Percentiles rank a stretch among this genome's conserved stretches.
Conservation (phyloP, 2,113 vertebrate genomes). For the Oncorhynchus tshawytscha region DNA sequence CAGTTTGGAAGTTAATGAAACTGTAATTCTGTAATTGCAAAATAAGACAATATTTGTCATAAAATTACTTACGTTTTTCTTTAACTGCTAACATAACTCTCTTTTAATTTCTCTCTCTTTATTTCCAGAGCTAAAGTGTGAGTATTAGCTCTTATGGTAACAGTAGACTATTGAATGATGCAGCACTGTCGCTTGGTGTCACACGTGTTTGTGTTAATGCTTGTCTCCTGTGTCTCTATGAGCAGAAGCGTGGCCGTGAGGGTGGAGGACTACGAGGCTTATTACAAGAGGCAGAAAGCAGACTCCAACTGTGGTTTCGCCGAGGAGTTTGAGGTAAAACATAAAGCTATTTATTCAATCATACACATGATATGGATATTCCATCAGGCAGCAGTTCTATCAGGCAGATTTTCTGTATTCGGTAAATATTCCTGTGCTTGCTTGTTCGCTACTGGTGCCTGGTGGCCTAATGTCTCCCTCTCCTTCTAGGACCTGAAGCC, state of each 20-base stretch:
- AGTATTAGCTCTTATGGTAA: slow-evolving; percentile 45
- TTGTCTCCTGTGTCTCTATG: neutral
- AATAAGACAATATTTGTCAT: neutral
- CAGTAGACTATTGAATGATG: neutral
- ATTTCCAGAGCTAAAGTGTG: slow-evolving; percentile 64
- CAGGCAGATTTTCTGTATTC: slow-evolving; percentile 11
- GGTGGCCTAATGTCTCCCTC: too few species aligned
- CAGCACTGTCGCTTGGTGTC: neutral
- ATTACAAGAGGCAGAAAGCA: slow-evolving; percentile 89
- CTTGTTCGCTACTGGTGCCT: neutral
- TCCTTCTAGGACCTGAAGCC: slow-evolving; percentile 81
- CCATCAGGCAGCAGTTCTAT: neutral
- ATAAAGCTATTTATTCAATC: too few species aligned
- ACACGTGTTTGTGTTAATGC: neutral
- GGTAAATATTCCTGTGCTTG: neutral
- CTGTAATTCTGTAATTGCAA: too few species aligned
- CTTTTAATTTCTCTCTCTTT: neutral
- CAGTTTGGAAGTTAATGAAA: neutral
- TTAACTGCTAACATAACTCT: slow-evolving; percentile 4
- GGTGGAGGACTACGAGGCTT: slow-evolving; percentile 83
- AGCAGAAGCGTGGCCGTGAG: slow-evolving; percentile 74
- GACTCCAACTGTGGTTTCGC: slow-evolving; percentile 94
- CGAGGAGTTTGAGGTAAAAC: slow-evolving; percentile 90
- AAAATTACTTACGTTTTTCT: neutral
- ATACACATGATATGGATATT: too few species aligned